Evolutionary conservation across 2,888 invertebrate species (phyloP).

Genomic region (Ommatoiulus sabulosus): DNA sequence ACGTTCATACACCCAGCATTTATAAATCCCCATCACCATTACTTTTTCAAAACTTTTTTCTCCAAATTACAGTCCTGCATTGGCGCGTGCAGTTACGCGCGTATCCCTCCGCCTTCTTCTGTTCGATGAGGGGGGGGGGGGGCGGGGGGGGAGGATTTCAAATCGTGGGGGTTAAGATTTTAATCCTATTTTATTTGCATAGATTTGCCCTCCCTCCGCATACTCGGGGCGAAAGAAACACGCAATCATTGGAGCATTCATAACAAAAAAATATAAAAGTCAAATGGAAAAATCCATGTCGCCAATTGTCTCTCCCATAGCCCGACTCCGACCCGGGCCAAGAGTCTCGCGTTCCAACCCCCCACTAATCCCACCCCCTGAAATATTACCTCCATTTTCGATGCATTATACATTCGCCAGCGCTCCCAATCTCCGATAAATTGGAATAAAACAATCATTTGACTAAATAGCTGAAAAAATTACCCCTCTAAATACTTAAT

Average conservation of each 20-base stretch:
- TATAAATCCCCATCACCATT: constrained; percentile 43
- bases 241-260: constrained; percentile 51
- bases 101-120: background rate
- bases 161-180: constrained; percentile 24
- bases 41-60: background rate
- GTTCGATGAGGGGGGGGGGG: constrained; percentile 17
- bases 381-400: constrained; percentile 25
- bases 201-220: constrained; percentile 35
- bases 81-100: background rate
- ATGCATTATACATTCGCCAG: constrained; percentile 38
- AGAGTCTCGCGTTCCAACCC: background rate
- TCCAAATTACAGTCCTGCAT: constrained; percentile 24
- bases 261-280: constrained; percentile 54
- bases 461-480: constrained; percentile 58
- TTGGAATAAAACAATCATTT: constrained; percentile 57
- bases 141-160: background rate
- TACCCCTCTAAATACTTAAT: constrained; percentile 57
- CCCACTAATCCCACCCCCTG: constrained; percentile 40
- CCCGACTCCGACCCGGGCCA: constrained; percentile 11
- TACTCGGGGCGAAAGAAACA: background rate
- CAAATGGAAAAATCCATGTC: constrained; percentile 49
- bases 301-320: constrained; percentile 16
- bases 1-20: background rate
- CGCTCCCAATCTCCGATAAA: constrained; percentile 50
- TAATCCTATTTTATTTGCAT: constrained; percentile 43